phyloP scores from a whole-genome alignment of 1,140 invertebrate species.

The Aphaenogaster rudis region DNA sequence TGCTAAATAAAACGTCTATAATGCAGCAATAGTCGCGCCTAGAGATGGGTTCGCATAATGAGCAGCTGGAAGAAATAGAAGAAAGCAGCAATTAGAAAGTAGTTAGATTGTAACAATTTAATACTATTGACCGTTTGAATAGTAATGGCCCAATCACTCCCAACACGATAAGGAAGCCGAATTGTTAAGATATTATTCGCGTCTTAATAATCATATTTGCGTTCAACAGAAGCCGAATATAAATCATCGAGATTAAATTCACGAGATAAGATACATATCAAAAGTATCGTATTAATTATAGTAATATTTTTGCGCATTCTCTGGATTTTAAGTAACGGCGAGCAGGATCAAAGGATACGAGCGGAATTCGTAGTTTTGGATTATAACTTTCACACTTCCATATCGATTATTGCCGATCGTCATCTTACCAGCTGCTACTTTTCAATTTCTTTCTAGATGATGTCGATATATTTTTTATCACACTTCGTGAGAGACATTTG shows the following conservation, averaged over 20 bases:
- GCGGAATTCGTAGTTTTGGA: not conserved
- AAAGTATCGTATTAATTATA: not conserved
- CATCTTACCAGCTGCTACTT: not conserved
- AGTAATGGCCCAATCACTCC: not conserved
- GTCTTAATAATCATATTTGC: not conserved
- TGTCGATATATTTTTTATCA: not conserved
- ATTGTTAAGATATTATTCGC: slow-evolving; percentile 20
- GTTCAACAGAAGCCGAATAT: not conserved
- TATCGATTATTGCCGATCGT: not conserved
- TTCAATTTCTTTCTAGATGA: not conserved
- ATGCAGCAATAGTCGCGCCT: not conserved
- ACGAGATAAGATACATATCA: not conserved
- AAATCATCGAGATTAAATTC: slow-evolving; percentile 16
- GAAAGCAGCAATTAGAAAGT: slow-evolving; percentile 62
- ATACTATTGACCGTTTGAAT: not conserved
- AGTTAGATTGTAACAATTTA: slow-evolving; percentile 51
- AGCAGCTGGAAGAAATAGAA: slow-evolving; percentile 8
- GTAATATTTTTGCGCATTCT: slow-evolving; percentile 8
- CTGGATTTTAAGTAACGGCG: not conserved
- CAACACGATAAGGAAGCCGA: not conserved
- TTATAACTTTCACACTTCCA: slow-evolving; percentile 33
- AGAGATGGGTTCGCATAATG: slow-evolving; percentile 36
- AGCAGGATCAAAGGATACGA: not conserved
- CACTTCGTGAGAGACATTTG: not conserved
- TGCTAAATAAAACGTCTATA: slow-evolving; percentile 38